Percentiles rank a stretch among this genome's conserved stretches.
Evolutionary conservation across 2,113 vertebrate species (phyloP).

Genomic region (Naja naja): DNA sequence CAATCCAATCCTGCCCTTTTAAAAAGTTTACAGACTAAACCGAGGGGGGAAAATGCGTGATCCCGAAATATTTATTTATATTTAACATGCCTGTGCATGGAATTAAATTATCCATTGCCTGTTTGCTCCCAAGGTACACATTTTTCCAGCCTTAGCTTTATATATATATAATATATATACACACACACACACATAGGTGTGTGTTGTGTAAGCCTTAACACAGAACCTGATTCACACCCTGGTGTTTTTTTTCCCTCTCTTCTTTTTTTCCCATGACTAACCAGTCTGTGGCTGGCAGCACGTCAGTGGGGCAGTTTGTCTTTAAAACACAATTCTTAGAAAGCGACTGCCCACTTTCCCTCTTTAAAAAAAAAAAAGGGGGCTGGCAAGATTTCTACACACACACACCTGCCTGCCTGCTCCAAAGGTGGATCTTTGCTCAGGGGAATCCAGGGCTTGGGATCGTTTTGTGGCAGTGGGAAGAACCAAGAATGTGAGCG

Average conservation of each 20-base stretch:
- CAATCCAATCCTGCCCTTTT: not conserved
- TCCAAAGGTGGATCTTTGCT: constrained; percentile 36
- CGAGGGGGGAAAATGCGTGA: not conserved
- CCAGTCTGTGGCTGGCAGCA: constrained; percentile 63
- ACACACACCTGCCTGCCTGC: not conserved
- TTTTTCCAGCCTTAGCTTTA: constrained; percentile 25
- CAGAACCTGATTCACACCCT: constrained; percentile 53
- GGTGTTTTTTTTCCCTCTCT: not conserved
- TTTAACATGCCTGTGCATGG: not conserved
- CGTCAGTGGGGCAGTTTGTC: constrained; percentile 52
- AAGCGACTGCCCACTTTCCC: constrained; percentile 51
- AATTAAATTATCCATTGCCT: not conserved
- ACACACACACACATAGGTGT: not conserved
- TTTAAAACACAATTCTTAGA: constrained; percentile 67
- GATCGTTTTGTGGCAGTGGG: too few relatives aligned
- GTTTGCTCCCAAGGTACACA: too few relatives aligned
- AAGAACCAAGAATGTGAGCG: not conserved
- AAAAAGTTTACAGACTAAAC: not conserved
- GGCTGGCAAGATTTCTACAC: not conserved
- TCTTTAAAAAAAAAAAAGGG: not conserved
- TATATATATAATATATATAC: not conserved
- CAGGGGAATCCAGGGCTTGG: not conserved
- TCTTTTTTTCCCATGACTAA: constrained; percentile 30
- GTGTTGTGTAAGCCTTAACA: constrained; percentile 28
- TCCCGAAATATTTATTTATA: not conserved